These are phyloP conservation scores for Silvanus unidentatus DNA, from an alignment of 2,888 invertebrate species.

Conservation along the genomic window DNA sequence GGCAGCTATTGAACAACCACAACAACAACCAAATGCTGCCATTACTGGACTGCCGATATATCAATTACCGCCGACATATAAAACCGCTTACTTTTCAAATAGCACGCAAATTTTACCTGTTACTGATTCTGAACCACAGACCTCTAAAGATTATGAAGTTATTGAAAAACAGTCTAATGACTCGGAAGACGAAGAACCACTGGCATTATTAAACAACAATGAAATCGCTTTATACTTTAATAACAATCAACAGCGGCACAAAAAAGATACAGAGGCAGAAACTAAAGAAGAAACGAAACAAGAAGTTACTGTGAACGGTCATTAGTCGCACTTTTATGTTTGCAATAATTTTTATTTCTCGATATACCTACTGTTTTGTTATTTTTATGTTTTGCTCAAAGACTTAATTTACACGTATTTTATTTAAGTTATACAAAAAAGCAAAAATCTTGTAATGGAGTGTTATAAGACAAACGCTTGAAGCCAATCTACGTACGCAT, in stretches of 20 bases:
- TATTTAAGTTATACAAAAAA: too few relatives aligned
- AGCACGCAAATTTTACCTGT: constrained; percentile 16
- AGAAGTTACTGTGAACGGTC: too few relatives aligned
- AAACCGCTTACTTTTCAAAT: constrained; percentile 22
- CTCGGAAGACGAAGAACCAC: constrained; percentile 24
- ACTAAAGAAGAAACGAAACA: neutral
- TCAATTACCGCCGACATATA: constrained; percentile 32
- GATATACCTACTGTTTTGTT: too few relatives aligned
- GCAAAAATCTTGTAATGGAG: too few relatives aligned
- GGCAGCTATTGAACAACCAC: constrained; percentile 73
- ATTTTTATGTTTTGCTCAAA: too few relatives aligned
- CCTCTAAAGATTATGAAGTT: neutral
- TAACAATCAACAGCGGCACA: constrained; percentile 28
- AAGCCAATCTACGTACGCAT: too few relatives aligned
- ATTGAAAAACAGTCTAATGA: constrained; percentile 15
- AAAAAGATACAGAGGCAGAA: constrained; percentile 13
- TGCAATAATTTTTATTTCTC: too few relatives aligned
- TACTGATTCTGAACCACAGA: constrained; percentile 14
- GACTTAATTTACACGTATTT: too few relatives aligned
- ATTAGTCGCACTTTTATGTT: too few relatives aligned
- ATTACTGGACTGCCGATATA: constrained; percentile 31
- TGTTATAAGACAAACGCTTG: too few relatives aligned
- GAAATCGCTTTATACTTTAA: constrained; percentile 57
- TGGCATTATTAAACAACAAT: constrained; percentile 51
- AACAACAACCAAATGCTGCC: constrained; percentile 24